phyloP scores from a whole-genome alignment of 2,797 vertebrate species.

The Anabacerthia variegaticeps region DNA sequence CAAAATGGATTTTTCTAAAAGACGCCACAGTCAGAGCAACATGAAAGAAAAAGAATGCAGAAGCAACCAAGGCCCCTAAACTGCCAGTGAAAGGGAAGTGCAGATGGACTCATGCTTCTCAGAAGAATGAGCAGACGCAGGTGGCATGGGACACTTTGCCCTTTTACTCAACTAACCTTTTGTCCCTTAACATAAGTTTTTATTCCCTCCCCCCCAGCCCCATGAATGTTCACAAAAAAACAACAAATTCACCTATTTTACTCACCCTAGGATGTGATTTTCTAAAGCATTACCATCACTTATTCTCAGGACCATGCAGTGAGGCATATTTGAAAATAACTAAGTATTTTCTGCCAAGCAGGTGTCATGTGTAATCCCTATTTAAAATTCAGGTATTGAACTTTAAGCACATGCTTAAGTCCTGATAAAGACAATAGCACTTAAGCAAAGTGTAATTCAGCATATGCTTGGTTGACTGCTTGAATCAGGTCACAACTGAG shows the following conservation, averaged over 20 bases:
- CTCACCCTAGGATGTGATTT: background rate
- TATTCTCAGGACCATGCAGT: background rate
- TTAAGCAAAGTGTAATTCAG: background rate
- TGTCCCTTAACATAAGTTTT: background rate
- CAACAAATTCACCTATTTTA: background rate
- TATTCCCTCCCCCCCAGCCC: background rate
- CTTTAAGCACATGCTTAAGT: background rate
- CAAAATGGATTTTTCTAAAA: slow-evolving; percentile 8
- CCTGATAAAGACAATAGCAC: background rate
- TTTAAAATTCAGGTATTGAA: background rate
- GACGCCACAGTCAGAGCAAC: background rate
- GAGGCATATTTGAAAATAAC: slow-evolving; percentile 41
- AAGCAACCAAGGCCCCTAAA: background rate
- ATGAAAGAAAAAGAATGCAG: slow-evolving; percentile 8
- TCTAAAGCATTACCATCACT: background rate
- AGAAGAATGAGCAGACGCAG: slow-evolving; percentile 23
- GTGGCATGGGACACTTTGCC: background rate
- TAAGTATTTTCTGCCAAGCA: slow-evolving; percentile 8
- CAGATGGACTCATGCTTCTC: background rate
- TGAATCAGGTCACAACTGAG: background rate
- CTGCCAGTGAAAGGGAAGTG: background rate
- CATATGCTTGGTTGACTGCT: background rate
- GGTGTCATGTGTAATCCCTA: background rate
- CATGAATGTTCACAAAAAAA: background rate
- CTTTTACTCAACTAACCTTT: background rate